Percentiles rank a stretch among this genome's conserved stretches.
These are phyloP conservation scores for Phortica variegata DNA, from an alignment of 1,140 invertebrate species.

Conservation along the genomic window DNA sequence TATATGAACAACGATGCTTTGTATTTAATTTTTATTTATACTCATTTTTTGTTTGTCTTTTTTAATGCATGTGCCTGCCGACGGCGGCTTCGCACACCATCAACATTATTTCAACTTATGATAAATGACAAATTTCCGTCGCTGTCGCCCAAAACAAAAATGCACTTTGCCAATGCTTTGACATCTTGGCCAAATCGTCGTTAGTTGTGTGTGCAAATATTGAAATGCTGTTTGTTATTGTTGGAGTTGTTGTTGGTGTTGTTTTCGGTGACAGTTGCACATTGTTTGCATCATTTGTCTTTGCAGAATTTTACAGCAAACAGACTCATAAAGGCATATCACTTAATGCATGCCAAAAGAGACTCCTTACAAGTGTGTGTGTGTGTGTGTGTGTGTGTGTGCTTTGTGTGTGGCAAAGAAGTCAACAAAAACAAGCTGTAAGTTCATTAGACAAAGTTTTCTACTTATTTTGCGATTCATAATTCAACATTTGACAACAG, in stretches of 20 bases:
- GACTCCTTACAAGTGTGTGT: no score
- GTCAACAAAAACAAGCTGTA: not conserved
- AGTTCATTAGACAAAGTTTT: constrained; percentile 1
- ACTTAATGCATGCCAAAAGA: no score
- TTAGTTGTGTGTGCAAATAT: no score
- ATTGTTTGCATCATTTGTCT: constrained; percentile 45
- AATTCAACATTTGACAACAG: no score
- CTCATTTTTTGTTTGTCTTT: not conserved
- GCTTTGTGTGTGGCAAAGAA: no score
- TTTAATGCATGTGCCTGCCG: no score
- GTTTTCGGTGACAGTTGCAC: constrained; percentile 4
- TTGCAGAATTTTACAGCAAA: constrained; percentile 10
- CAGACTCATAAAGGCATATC: no score
- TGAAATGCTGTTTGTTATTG: constrained; percentile 44
- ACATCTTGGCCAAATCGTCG: no score
- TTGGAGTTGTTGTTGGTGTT: constrained; percentile 1
- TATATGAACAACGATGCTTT: constrained; percentile 32
- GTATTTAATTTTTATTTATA: not conserved
- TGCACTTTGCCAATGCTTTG: constrained; percentile 45
- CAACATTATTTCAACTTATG: constrained; percentile 33
- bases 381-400: no score
- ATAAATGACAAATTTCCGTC: constrained; percentile 48
- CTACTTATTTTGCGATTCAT: constrained; percentile 34
- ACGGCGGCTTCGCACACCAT: no score
- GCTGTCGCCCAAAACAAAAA: not conserved